Conservation (phyloP, 2,797 vertebrate genomes). For the Ispidina picta region DNA sequence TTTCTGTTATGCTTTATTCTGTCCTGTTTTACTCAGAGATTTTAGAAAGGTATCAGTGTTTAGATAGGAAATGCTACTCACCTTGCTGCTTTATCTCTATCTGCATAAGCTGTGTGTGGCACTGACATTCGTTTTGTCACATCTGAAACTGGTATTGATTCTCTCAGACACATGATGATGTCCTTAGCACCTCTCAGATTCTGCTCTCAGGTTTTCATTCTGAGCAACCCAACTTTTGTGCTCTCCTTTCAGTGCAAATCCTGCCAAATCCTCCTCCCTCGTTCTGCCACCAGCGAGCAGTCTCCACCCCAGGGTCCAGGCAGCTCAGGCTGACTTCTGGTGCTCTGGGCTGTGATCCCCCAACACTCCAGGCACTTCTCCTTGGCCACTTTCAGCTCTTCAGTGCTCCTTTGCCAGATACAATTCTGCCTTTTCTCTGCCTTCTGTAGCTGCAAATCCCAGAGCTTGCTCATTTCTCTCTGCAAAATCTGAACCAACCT, state of each 20-base stretch:
- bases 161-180: background rate
- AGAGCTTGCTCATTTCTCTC: conserved; percentile 24
- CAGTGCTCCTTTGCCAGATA: background rate
- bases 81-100: background rate
- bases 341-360: background rate
- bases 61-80: conserved; percentile 25
- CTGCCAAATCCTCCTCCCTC: background rate
- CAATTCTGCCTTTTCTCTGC: background rate
- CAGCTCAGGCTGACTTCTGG: background rate
- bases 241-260: background rate
- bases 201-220: background rate
- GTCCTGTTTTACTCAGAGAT: background rate
- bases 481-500: conserved; percentile 1
- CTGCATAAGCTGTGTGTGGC: background rate
- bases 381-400: background rate
- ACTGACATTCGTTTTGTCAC: background rate
- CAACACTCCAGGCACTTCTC: background rate
- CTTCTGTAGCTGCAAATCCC: conserved; percentile 11
- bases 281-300: background rate
- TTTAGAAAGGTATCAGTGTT: background rate
- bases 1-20: conserved; percentile 3
- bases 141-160: background rate
- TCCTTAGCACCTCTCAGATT: background rate
- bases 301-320: background rate
- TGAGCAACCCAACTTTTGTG: background rate